Evolutionary conservation across 2,888 invertebrate genomes (phyloP).

Genomic region (Acronicta psi): DNA sequence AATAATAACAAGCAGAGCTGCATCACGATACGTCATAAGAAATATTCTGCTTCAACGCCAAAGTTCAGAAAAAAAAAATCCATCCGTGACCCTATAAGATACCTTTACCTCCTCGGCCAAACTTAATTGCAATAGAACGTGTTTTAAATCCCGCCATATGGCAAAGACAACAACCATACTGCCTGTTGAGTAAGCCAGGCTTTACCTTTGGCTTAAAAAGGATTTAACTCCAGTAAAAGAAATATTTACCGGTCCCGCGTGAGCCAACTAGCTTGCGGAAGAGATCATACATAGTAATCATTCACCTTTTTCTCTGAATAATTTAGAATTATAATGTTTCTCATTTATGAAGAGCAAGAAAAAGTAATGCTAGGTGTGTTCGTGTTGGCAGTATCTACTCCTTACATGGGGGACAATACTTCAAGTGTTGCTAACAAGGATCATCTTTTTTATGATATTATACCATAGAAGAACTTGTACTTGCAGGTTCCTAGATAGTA

Average conservation of each 20-base stretch:
- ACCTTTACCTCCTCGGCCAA: conserved; percentile 11
- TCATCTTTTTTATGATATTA: conserved; percentile 17
- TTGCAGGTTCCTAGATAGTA: conserved; percentile 3
- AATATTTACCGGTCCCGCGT: conserved; percentile 18
- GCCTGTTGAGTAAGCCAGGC: conserved; percentile 16
- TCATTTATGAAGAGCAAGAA: conserved; percentile 30
- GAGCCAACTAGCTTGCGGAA: conserved; percentile 1
- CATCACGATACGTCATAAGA: too few relatives aligned
- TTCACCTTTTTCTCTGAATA: conserved; percentile 37
- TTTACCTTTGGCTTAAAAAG: conserved; percentile 21
- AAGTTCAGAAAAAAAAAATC: conserved; percentile 10
- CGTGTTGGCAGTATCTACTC: conserved; percentile 20
- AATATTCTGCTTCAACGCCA: not conserved
- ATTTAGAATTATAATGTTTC: conserved; percentile 36
- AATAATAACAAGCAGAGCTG: too few relatives aligned
- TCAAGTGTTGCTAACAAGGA: conserved; percentile 28
- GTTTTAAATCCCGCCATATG: conserved; percentile 40
- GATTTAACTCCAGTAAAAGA: conserved; percentile 25
- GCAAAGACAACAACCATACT: conserved; percentile 30
- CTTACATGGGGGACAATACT: conserved; percentile 40
- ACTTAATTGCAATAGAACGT: conserved; percentile 42
- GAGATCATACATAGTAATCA: conserved; percentile 40
- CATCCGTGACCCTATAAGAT: conserved; percentile 6
- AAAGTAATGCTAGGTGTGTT: conserved; percentile 11
- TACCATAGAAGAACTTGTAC: conserved; percentile 1